These are phyloP conservation scores for Istiophorus platypterus DNA, from an alignment of 2,113 vertebrate species.

Conservation along the genomic window DNA sequence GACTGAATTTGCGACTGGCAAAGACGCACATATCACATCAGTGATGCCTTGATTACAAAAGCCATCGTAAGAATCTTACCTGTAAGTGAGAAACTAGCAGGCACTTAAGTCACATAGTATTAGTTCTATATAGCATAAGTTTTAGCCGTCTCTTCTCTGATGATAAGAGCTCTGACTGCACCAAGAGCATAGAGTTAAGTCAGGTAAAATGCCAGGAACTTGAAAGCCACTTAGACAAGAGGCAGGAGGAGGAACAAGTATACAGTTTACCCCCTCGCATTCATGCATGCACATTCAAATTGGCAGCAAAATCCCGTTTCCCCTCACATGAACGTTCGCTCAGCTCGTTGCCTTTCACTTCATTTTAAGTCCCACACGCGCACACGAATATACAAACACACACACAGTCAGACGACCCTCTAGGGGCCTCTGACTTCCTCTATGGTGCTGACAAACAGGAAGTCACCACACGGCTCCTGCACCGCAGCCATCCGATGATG, in stretches of 20 bases:
- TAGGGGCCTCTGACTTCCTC: constrained; percentile 72
- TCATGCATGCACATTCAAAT: neutral
- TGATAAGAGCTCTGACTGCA: neutral
- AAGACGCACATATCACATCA: no score
- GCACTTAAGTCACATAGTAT: neutral
- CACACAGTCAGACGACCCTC: constrained; percentile 26
- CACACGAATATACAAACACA: neutral
- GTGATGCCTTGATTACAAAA: no score
- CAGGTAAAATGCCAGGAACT: neutral
- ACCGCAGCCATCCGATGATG: constrained; percentile 64
- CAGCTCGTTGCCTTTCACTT: constrained; percentile 22
- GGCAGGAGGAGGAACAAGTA: neutral
- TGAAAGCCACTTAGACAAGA: neutral
- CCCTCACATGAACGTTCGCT: neutral
- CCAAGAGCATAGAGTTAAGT: neutral
- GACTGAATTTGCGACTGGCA: no score
- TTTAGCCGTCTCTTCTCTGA: neutral
- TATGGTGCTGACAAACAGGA: constrained; percentile 77
- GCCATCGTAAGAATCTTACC: no score
- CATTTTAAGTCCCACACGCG: constrained; percentile 13
- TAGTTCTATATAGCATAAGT: accelerated
- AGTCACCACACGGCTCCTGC: constrained; percentile 56
- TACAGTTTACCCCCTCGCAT: neutral
- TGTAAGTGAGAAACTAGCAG: no score
- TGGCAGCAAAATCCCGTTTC: neutral